Evolutionary conservation across 2,797 vertebrate species (phyloP).

Genomic region (Peromyscus eremicus): DNA sequence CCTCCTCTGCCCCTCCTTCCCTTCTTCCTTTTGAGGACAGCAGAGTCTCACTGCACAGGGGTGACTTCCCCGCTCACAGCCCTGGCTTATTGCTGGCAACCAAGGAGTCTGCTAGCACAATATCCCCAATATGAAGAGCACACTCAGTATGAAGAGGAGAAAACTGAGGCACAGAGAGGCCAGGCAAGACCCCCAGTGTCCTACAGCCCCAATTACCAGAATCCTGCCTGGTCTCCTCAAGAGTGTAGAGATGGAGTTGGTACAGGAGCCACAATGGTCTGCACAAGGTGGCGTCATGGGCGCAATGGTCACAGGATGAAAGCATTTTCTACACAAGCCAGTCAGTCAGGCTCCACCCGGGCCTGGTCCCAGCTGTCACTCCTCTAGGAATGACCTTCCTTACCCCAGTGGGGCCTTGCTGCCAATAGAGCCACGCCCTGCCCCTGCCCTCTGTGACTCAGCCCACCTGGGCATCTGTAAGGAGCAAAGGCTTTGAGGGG

Average conservation of each 20-base stretch:
- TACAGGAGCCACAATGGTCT: not conserved
- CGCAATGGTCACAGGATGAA: not conserved
- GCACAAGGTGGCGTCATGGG: not conserved
- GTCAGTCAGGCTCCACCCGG: not conserved
- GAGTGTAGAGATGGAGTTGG: not conserved
- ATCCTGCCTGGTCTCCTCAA: accelerated
- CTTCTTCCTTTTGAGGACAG: not conserved
- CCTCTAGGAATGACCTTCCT: not conserved
- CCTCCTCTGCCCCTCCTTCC: not conserved
- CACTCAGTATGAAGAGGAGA: not conserved
- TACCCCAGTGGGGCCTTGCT: accelerated
- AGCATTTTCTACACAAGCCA: not conserved
- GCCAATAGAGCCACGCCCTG: not conserved
- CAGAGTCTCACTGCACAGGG: not conserved
- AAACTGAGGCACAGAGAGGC: not conserved
- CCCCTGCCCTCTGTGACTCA: not conserved
- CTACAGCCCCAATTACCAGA: not conserved
- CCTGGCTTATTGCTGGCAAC: not conserved
- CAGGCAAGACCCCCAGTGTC: not conserved
- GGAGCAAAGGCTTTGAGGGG: not conserved
- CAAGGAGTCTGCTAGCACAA: not conserved
- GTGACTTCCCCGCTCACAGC: not conserved
- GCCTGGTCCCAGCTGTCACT: not conserved
- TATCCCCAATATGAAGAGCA: not conserved
- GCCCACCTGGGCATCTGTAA: not conserved